Evolutionary conservation across 2,888 invertebrate genomes (phyloP), one percentile per base, ranked within the genome.

Genomic region (Trachelus iudaicus): DNA sequence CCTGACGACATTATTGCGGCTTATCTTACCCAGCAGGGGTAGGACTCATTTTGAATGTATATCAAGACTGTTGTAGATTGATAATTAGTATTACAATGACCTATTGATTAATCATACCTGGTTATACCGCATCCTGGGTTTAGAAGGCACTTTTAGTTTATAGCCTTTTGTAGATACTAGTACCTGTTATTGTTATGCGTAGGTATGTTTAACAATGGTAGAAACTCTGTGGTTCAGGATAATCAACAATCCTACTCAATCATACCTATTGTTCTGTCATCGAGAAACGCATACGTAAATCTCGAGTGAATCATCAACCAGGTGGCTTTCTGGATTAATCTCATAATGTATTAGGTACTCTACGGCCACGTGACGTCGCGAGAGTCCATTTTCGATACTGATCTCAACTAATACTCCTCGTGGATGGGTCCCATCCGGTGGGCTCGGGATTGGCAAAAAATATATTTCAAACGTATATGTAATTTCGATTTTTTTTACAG

Each of bases 401-500:
- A 56, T 56, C 56, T 56, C 56, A 56, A 56, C 56, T 56, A 56
- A 56, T 56, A 56, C 56, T 23, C 56, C 56, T 56, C 23, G 23
- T 56, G 56, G 56, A 56, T 56, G 56, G 23, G 56, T 56, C 56
- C 56, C 56, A 23, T 56, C 56, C 23, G 56, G 23, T 56, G 56
- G 23, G 56, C 56, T 56, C 56, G 23, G 56, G 56, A 23, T 56
- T 56, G 56, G 9, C 9, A 9, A 56, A 56, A 35, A 23, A 56
- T 56, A 9, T 9, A 0, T 23, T 2, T 56, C 15, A 9, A 56
- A 23, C 56, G 1, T 23, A 56, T 56, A 2, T 23, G 56, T 9
- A 56, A 56, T 9, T 56, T 56, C 9, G 9, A 4, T 9, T 56
- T 56, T 56, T 30, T 74, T 85, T 85, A 34, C 87, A 91, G 91